phyloP scores from a whole-genome alignment of 1,140 invertebrate genomes.

The Chrysoperla carnea region DNA sequence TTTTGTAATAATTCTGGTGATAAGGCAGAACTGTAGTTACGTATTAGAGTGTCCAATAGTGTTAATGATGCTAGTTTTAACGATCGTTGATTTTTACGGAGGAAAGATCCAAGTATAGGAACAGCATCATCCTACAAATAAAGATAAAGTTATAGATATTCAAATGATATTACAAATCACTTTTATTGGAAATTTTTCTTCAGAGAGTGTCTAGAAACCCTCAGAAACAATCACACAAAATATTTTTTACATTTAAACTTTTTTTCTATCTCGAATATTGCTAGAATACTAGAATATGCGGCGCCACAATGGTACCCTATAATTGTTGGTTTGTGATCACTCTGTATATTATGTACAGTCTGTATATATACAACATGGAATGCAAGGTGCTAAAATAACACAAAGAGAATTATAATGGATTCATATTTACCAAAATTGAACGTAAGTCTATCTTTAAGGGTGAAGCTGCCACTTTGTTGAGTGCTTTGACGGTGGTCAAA shows the following conservation, averaged over 20 bases:
- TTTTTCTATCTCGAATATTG: no score
- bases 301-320: no score
- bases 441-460: conserved; percentile 71
- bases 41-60: conserved; percentile 66
- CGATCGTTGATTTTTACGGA: conserved; percentile 93
- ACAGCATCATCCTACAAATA: conserved; percentile 59
- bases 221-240: no score
- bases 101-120: conserved; percentile 81
- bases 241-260: no score
- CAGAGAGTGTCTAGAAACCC: no score
- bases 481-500: conserved; percentile 86
- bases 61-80: conserved; percentile 82
- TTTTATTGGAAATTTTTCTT: no score
- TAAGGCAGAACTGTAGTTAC: conserved; percentile 16
- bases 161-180: no score
- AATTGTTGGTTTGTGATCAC: no score
- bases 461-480: conserved; percentile 86
- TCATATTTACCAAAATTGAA: conserved; percentile 51
- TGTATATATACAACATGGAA: no score
- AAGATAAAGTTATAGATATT: conserved; percentile 8
- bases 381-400: no score
- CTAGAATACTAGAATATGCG: no score
- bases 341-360: no score
- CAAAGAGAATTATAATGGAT: neutral
- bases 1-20: conserved; percentile 14